phyloP scores from a whole-genome alignment of 1,140 invertebrate species.

The Bombus polaris region DNA sequence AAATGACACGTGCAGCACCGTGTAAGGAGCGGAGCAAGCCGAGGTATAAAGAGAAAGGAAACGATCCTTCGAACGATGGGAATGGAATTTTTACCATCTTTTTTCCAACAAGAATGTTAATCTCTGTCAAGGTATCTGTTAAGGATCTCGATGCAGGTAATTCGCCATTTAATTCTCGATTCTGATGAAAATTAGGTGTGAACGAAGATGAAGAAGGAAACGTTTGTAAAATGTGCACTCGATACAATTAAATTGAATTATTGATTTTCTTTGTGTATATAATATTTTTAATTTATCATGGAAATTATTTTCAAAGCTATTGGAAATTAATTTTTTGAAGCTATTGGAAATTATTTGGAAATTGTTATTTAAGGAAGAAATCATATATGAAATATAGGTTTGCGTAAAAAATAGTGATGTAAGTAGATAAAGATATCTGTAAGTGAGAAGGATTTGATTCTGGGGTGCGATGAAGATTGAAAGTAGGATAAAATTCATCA shows the following conservation, averaged over 20 bases:
- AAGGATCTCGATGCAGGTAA: background rate
- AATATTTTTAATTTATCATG: background rate
- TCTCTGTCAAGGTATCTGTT: background rate
- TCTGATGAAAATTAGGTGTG: background rate
- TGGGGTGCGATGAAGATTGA: background rate
- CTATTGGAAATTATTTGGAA: too few relatives aligned
- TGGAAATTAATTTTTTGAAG: background rate
- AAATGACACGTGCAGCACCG: background rate
- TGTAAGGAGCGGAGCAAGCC: background rate
- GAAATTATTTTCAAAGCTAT: background rate
- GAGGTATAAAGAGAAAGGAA: constrained; percentile 24
- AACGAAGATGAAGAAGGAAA: background rate
- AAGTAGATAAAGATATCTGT: background rate
- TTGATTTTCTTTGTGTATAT: background rate
- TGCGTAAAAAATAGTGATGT: background rate
- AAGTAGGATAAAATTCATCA: constrained; percentile 3
- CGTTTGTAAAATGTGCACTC: constrained; percentile 17
- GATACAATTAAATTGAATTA: background rate
- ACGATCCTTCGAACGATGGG: constrained; percentile 30
- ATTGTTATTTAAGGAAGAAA: too few relatives aligned
- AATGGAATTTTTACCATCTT: background rate
- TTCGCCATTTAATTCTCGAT: background rate
- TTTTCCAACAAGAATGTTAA: background rate
- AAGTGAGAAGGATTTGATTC: too few relatives aligned
- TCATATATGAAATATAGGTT: background rate